These are phyloP conservation scores for Meloidogyne chitwoodi DNA, from an alignment of 1,140 invertebrate species.

Conservation along the genomic window DNA sequence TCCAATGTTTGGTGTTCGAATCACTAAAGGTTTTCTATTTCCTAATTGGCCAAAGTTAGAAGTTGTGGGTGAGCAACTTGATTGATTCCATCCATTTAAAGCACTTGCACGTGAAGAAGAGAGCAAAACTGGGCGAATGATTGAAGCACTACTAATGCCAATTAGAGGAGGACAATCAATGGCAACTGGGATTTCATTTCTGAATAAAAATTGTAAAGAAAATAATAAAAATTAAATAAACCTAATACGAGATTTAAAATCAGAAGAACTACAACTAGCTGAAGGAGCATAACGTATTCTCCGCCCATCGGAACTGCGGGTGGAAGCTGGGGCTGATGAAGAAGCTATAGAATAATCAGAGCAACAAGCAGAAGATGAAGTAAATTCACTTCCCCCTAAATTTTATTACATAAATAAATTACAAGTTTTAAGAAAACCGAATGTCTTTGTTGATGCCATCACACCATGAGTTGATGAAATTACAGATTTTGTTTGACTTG, in stretches of 20 bases:
- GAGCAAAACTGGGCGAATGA: constrained; percentile 27
- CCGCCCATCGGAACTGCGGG: not conserved
- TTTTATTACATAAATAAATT: not conserved
- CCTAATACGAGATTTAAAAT: not conserved
- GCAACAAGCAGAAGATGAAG: not conserved
- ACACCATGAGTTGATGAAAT: not conserved
- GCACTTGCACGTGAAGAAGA: not conserved
- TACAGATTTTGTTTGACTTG: not conserved
- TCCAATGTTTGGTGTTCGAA: not conserved
- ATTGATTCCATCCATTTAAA: not conserved
- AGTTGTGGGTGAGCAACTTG: not conserved
- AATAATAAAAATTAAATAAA: not conserved
- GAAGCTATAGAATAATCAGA: constrained; percentile 17
- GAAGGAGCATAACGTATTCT: constrained; percentile 16
- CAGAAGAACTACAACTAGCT: constrained; percentile 6
- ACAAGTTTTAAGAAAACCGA: constrained; percentile 3
- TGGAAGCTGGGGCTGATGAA: not conserved
- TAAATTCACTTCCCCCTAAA: not conserved
- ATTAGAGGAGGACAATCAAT: constrained; percentile 25
- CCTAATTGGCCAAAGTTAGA: not conserved
- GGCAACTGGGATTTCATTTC: constrained; percentile 35
- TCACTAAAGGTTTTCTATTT: not conserved
- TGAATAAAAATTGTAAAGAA: not conserved
- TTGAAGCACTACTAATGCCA: constrained; percentile 13
- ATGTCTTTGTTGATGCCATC: constrained; percentile 1